These are phyloP conservation scores for Drosophila ananassae DNA, from an alignment of 1,140 invertebrate genomes.

Conservation along the genomic window DNA sequence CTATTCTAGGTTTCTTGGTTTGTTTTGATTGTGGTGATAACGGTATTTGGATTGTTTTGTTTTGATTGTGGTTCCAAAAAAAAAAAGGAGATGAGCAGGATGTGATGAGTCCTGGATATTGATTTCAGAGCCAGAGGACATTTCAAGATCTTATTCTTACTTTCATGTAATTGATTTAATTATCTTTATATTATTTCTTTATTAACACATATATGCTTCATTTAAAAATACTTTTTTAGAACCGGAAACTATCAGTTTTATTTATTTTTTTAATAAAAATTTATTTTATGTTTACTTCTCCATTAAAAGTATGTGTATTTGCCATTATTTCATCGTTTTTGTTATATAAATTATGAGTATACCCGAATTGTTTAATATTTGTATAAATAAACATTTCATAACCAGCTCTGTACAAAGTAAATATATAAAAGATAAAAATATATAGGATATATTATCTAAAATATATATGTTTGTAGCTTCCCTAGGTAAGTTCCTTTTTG, in stretches of 20 bases:
- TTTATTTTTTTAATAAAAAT: no score
- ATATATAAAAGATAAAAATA: not conserved
- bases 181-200: no score
- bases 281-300: no score
- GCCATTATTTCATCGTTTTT: not conserved
- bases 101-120: not conserved
- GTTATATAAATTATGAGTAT: conserved; percentile 1
- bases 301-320: no score
- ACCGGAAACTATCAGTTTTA: no score
- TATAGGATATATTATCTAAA: not conserved
- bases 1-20: conserved; percentile 7
- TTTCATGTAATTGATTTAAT: no score
- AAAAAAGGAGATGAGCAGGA: not conserved
- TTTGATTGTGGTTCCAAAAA: conserved; percentile 29
- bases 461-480: not conserved
- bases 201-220: no score
- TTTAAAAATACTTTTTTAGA: no score
- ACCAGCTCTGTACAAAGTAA: not conserved
- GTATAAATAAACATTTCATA: not conserved
- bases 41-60: conserved; percentile 34
- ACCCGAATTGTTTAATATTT: not conserved
- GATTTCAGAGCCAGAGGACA: not conserved
- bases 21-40: conserved; percentile 31
- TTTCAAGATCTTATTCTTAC: not conserved
- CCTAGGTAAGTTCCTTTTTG: not conserved